Conservation (phyloP, 2,888 invertebrate genomes). For the Perizoma affinitatum region DNA sequence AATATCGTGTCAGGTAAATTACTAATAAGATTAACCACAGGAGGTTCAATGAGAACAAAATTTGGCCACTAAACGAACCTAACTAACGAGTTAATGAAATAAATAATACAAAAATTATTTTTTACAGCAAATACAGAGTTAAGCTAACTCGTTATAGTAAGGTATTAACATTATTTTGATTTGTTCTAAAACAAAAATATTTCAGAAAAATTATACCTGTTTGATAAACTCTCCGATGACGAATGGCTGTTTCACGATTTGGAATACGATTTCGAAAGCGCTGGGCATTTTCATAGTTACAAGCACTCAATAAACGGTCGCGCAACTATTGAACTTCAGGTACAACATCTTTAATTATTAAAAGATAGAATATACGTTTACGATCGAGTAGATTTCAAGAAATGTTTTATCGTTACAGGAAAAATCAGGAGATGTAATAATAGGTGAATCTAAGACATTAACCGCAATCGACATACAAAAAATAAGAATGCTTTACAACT, state of each 20-base stretch:
- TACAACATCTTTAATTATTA: conserved; percentile 26
- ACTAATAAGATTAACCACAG: not conserved
- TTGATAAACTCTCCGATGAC: conserved; percentile 45
- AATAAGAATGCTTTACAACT: conserved; percentile 63
- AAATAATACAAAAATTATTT: too few species aligned
- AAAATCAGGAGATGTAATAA: conserved; percentile 6
- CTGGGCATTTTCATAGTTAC: conserved; percentile 59
- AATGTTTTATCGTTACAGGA: conserved; percentile 19
- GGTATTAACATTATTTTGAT: too few species aligned
- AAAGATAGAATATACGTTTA: not conserved
- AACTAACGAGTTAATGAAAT: too few species aligned
- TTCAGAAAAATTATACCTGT: conserved; percentile 60
- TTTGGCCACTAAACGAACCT: too few species aligned
- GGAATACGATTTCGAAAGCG: conserved; percentile 61
- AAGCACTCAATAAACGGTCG: conserved; percentile 59
- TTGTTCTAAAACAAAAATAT: conserved; percentile 13
- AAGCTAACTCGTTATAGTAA: too few species aligned
- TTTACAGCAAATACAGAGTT: too few species aligned
- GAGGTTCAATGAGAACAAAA: too few species aligned
- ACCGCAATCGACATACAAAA: conserved; percentile 56
- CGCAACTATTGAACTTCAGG: conserved; percentile 56
- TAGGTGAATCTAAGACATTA: conserved; percentile 42
- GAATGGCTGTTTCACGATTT: conserved; percentile 66
- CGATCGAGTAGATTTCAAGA: not conserved
- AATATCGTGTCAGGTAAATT: conserved; percentile 63